Base-by-base conservation (phyloP, 2,888 invertebrate genomes). In the Ephialtes manifestator region DNA sequence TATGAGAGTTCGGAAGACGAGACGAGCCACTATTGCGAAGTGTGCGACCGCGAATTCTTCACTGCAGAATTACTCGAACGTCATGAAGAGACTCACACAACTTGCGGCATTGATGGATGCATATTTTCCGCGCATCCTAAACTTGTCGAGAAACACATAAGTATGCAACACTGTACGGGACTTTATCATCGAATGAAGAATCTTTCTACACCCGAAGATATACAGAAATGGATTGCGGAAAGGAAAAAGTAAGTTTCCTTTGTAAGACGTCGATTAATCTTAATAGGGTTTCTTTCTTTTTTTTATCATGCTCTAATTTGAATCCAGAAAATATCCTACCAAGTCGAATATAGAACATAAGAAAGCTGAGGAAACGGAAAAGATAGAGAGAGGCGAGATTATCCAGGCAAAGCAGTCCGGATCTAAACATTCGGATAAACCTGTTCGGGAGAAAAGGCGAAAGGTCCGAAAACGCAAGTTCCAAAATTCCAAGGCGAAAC, bases 111-210 rank as follows among this genome's bases (percentile, higher is more conserved):
- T 74, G 97, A 97, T 89, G 97, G 97, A 15, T 99, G 98, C 92
- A 95, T 95, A 48, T 98, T 97, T 94, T 95, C 96, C 81, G 98
- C 97, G 4, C 97, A 97, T 92, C 96, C 97, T 4, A 96, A 96
- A 93, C 95, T 98, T 2, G 96, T 99, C 15, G 96, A 97, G 84
- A 96, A 96, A 88, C 99, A 99, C 92, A 96, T 97, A 88, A 95
- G 96, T 92, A 96, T 97, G 95, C 97, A 98, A 94, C 98, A 99
- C 94, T 95, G 95, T 7, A 96, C 97, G n/a, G 98, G 98, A 0
- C 94, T 98, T 20, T 98, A 97, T 90, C 96, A 97, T 75, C 96
- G 96, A 93, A 97, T 98, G 84, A 96, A 96, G 88, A 96, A 96
- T 88, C 91, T 97, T 7, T 96, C 96, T 85, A 96, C 97, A 5